phyloP scores from a whole-genome alignment of 2,113 vertebrate genomes.

The Ophiodon elongatus region DNA sequence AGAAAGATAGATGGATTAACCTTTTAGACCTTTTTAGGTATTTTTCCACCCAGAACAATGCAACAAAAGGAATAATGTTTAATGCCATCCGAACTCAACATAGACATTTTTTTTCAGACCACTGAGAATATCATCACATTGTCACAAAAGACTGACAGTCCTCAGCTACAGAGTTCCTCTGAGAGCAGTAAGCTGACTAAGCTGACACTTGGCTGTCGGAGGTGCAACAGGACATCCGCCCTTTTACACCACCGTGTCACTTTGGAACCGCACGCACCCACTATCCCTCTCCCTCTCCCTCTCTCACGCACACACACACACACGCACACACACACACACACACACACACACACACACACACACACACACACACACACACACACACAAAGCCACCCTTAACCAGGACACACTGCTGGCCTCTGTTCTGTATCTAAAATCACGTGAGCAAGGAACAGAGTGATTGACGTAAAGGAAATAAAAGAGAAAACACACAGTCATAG shows the following conservation, averaged over 20 bases:
- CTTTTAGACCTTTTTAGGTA: background rate
- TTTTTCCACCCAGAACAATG: background rate
- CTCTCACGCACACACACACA: no score
- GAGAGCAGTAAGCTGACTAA: constrained; percentile 59
- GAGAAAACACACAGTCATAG: constrained; percentile 17
- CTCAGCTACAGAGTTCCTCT: background rate
- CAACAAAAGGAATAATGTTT: background rate
- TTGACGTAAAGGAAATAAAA: constrained; percentile 41
- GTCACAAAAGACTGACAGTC: constrained; percentile 26
- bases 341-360: constrained; percentile 18
- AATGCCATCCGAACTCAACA: background rate
- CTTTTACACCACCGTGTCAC: constrained; percentile 73
- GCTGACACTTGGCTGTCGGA: constrained; percentile 72
- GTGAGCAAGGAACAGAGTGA: background rate
- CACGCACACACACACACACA: constrained; percentile 9
- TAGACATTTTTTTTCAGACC: no score
- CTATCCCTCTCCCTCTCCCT: constrained; percentile 1
- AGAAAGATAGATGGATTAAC: background rate
- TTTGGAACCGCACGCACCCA: constrained; percentile 44
- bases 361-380: constrained; percentile 28
- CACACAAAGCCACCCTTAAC: background rate
- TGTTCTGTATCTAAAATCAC: constrained; percentile 40
- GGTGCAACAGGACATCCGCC: constrained; percentile 66
- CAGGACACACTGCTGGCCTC: constrained; percentile 47
- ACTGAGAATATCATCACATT: background rate